Conservation (phyloP, 2,797 vertebrate genomes). For the Sebastes hopkinsi region DNA sequence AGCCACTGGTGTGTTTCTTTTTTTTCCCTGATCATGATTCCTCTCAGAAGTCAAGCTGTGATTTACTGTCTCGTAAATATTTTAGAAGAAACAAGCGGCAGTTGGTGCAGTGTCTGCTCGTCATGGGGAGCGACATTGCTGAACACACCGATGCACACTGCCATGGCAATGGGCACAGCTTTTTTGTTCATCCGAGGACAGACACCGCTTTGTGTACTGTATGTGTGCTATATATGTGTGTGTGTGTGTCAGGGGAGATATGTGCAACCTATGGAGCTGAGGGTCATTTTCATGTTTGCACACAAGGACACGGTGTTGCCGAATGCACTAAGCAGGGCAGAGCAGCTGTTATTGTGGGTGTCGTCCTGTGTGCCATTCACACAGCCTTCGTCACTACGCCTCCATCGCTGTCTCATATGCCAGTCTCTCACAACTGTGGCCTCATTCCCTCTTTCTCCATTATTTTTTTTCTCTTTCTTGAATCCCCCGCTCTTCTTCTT, state of each 20-base stretch:
- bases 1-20: too few species aligned
- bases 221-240: background rate
- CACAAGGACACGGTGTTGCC: conserved; percentile 38
- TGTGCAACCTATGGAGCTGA: conserved; percentile 16
- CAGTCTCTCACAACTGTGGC: conserved; percentile 50
- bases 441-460: conserved; percentile 52
- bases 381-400: conserved; percentile 2
- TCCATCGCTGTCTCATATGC: conserved; percentile 34
- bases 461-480: conserved; percentile 4
- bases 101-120: conserved; percentile 32
- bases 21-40: too few species aligned
- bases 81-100: conserved; percentile 17
- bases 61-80: conserved; percentile 45
- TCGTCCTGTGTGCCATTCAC: conserved; percentile 28
- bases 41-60: conserved; percentile 5
- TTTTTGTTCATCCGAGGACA: conserved; percentile 35
- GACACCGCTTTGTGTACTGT: conserved; percentile 48
- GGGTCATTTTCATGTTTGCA: conserved; percentile 47
- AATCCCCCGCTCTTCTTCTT: background rate
- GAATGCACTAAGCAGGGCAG: conserved; percentile 24
- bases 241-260: conserved; percentile 1
- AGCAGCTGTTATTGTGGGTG: conserved; percentile 53
- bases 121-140: conserved; percentile 42
- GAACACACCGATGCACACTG: conserved; percentile 36
- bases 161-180: conserved; percentile 49